Base-by-base conservation (phyloP, 2,888 invertebrate species). In the Galerucella calmariensis region DNA sequence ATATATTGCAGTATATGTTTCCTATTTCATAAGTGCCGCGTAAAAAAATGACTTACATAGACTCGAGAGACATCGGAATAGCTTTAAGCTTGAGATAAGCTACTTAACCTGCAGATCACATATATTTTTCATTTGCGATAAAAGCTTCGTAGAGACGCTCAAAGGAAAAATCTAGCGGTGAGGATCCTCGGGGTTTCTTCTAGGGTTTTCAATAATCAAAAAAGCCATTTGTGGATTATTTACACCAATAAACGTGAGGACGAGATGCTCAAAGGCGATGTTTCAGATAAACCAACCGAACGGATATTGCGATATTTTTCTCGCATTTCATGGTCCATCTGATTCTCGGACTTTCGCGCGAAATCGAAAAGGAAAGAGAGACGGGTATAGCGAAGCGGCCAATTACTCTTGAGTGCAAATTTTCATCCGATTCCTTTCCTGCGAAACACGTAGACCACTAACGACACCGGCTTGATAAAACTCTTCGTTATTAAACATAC, bases 291-390 rank as follows among this genome's bases (percentile, higher is more conserved):
- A 75, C 74, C 75, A 69, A 59, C 74, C 74, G 67, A 70, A 70
- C 82, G 81, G 82, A 82, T 81, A 82, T 82, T 81, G 81, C 81
- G 77, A 82, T 82, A 82, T 81, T 82, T 82, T 79, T 80, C 78
- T 78, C 76, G 80, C 77, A 77, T 80, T 80, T 82, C 79, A 78
- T 79, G 79, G 76, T 77, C 78, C 79, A 79, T 81, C 79, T 80
- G 80, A 80, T 77, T 78, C 77, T 78, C 73, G 70, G 75, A 75
- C 75, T 62, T 56, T 48, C 62, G 53, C 46, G 58, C 27, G 44
- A 75, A 77, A 76, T 70, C 73, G 75, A 75, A 79, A 77, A 72
- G 73, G 73, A 75, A 73, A 77, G 75, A 75, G 71, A 62, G 68
- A 73, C 74, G 77, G 69, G 72, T 62, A 68, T 59, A 72, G 68